These are phyloP conservation scores for Candidula unifasciata DNA, from an alignment of 2,888 invertebrate species.

Conservation along the genomic window DNA sequence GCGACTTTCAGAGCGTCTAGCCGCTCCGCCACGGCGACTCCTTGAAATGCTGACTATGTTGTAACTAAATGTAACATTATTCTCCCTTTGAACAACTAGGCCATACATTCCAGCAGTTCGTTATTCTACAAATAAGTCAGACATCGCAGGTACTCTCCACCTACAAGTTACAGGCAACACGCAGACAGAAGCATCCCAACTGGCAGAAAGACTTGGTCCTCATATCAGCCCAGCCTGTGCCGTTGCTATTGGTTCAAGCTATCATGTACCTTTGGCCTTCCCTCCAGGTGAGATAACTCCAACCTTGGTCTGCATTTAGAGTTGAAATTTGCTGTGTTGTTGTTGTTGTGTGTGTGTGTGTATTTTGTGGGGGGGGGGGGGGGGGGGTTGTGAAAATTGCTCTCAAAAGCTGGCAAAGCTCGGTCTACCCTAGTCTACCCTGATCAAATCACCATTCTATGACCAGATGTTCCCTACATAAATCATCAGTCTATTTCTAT, in stretches of 20 bases:
- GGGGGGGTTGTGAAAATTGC: no score
- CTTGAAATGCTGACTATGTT: no score
- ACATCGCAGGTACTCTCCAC: conserved; percentile 13
- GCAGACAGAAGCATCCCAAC: neutral
- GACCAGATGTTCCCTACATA: no score
- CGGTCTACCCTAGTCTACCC: no score
- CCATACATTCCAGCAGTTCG: conserved; percentile 42
- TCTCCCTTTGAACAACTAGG: neutral
- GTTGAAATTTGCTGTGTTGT: neutral
- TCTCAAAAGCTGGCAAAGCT: no score
- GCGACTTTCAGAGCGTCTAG: no score
- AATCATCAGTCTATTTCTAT: no score
- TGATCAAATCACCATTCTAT: no score
- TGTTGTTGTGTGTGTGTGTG: no score
- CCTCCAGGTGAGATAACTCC: conserved; percentile 27
- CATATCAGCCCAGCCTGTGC: conserved; percentile 29
- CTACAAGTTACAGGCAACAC: conserved; percentile 35
- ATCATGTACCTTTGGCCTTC: neutral
- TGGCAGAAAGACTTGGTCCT: conserved; percentile 17
- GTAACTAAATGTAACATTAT: no score
- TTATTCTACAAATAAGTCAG: conserved; percentile 11
- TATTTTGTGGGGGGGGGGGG: no score
- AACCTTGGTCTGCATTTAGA: neutral
- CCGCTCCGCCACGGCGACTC: no score
- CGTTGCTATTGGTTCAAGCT: neutral